Percentiles rank a stretch among this genome's conserved stretches.
Conservation (phyloP, 37 sponge, comb jelly and placozoan genomes). For the Diacarnus erythraeanus region DNA sequence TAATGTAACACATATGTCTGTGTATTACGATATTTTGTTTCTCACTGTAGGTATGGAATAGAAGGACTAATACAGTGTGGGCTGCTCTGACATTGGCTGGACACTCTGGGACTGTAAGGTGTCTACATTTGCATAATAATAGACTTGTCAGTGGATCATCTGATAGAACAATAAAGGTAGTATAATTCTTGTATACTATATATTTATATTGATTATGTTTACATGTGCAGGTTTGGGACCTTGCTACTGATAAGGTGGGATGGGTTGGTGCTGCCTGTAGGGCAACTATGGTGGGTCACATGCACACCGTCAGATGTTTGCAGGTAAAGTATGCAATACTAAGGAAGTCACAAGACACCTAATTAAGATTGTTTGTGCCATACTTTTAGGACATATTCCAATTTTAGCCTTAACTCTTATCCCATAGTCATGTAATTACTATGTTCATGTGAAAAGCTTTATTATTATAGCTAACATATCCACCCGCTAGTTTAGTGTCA, state of each 20-base stretch:
- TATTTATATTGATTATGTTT: neutral
- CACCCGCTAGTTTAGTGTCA: no score
- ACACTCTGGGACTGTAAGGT: constrained; percentile 93
- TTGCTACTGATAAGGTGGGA: constrained; percentile 75
- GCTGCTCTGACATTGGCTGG: constrained; percentile 93
- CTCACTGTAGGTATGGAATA: constrained; percentile 83
- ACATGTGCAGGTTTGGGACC: constrained; percentile 85
- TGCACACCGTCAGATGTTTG: constrained; percentile 94
- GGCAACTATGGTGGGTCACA: constrained; percentile 92
- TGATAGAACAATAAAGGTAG: constrained; percentile 91
- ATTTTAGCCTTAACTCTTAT: no score
- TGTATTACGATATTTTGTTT: neutral
- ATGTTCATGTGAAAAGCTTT: no score
- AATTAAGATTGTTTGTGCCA: no score
- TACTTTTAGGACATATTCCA: no score
- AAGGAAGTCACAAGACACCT: no score
- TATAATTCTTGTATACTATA: neutral
- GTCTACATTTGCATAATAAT: constrained; percentile 88
- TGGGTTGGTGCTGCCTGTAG: constrained; percentile 89
- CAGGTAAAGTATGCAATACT: no score
- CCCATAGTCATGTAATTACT: no score
- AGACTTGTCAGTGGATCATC: constrained; percentile 94
- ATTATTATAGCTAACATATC: no score
- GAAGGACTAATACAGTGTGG: constrained; percentile 95
- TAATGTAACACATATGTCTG: neutral